These are phyloP conservation scores for Leucosticte australis DNA, from an alignment of 2,113 vertebrate genomes.

Conservation along the genomic window DNA sequence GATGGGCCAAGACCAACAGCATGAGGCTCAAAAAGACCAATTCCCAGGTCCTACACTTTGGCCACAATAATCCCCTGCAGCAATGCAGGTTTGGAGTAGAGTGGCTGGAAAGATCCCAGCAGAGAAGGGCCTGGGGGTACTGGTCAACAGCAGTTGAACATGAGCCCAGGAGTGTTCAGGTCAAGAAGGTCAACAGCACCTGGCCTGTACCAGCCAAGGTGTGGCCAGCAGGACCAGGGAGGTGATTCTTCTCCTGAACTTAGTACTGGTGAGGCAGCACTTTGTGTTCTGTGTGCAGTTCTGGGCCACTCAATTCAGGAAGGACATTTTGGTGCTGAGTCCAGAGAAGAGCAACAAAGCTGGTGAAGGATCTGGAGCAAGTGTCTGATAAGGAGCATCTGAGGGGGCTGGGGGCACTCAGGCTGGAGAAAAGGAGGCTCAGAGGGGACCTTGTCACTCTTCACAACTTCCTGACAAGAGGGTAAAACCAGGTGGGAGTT, in stretches of 20 bases:
- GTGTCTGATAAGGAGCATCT: background rate
- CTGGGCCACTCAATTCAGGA: background rate
- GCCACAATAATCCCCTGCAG: background rate
- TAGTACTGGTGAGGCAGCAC: background rate
- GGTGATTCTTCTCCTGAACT: background rate
- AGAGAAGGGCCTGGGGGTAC: background rate
- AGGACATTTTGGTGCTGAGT: background rate
- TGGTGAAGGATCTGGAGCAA: background rate
- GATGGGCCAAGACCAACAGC: background rate
- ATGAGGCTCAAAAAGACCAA: background rate
- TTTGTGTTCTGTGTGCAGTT: background rate
- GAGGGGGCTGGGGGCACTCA: background rate
- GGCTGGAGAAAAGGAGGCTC: background rate
- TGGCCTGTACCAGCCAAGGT: background rate
- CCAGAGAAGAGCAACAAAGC: background rate
- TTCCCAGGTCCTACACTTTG: background rate
- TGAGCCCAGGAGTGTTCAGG: background rate
- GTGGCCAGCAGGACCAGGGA: background rate
- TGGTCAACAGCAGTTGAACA: background rate
- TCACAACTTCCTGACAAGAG: background rate
- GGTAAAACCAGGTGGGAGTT: no score
- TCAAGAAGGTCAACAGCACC: background rate
- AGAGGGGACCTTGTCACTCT: background rate
- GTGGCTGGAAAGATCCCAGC: background rate
- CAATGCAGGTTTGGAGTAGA: background rate